phyloP scores from a whole-genome alignment of 1,140 invertebrate genomes.

The Lepidurus apus region DNA sequence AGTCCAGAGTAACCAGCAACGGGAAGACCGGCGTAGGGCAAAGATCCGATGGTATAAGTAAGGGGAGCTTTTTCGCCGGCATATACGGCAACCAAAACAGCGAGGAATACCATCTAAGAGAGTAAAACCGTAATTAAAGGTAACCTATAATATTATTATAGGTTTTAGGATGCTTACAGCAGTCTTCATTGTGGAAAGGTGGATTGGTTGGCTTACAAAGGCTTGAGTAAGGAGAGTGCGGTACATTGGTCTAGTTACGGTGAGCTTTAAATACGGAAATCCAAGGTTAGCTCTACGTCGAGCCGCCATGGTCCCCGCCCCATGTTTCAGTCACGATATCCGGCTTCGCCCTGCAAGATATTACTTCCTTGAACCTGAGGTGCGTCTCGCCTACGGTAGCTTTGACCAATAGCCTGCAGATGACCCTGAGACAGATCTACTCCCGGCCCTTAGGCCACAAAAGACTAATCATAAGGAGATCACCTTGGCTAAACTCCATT shows the following conservation, averaged over 20 bases:
- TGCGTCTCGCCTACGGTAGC: not conserved
- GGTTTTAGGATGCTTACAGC: not conserved
- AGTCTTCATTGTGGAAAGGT: not conserved
- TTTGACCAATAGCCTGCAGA: not conserved
- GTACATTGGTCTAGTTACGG: not conserved
- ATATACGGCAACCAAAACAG: not conserved
- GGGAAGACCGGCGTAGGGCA: not conserved
- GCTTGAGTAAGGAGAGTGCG: not conserved
- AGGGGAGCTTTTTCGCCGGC: not conserved
- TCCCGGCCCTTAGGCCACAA: not conserved
- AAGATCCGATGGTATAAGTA: not conserved
- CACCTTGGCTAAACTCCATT: not conserved
- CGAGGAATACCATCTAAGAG: not conserved
- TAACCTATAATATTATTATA: not conserved
- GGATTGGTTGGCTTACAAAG: constrained; percentile 3
- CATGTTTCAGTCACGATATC: constrained; percentile 13
- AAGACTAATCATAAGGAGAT: constrained; percentile 11
- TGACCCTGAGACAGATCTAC: constrained; percentile 6
- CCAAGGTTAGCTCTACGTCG: not conserved
- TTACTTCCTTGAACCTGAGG: constrained; percentile 8
- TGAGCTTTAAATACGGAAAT: not conserved
- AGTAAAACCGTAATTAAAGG: not conserved
- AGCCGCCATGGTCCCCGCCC: not conserved
- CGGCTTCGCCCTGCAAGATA: constrained; percentile 8
- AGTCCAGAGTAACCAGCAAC: not conserved